Evolutionary conservation across 2,888 invertebrate genomes (phyloP), one percentile per base, ranked within the genome.

Genomic region (Amphipoea oculea): DNA sequence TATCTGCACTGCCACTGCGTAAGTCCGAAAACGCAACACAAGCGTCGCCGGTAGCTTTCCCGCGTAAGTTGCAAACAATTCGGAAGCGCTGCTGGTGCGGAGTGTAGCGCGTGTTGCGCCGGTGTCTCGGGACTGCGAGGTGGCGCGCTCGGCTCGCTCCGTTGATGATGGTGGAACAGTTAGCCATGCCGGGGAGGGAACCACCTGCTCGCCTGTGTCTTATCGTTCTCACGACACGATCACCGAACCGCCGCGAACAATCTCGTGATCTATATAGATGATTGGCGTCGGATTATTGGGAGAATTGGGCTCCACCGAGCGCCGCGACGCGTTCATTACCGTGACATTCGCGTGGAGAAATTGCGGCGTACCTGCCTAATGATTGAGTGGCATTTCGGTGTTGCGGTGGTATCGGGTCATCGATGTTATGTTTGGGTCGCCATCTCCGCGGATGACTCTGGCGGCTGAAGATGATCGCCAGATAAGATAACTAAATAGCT

Each of bases 221-320:
- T 95, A 95, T 94, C 95, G 95, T 96, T 97, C 96, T 96, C 96
- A 97, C 96, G 96, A 95, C 94, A 94, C 93, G 92, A 93, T 92
- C 95, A 91, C 92, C 92, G 94, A 94, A 93, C 92, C 93, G 93
- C 92, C 81, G 93, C 94, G 92, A 94, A 93, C 94, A 93, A 95
- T 96, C 95, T 95, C 92, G 92, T 95, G 96, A 95, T 96, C 97
- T 95, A 96, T 95, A 96, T 96, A 94, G 94, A 92, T 95, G 96
- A 96, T 97, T 96, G 95, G 95, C 93, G 92, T 94, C 95, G 95
- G 95, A 95, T 96, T 95, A 94, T 92, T 93, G 91, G 90, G 91
- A 92, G 93, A 96, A 96, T 95, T 95, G 92, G 95, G 93, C 91
- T 94, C 90, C 89, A 90, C 90, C 91, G 92, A 92, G 92, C 90